Conservation (phyloP, 1,140 invertebrate species). For the Choristoneura fumiferana region DNA sequence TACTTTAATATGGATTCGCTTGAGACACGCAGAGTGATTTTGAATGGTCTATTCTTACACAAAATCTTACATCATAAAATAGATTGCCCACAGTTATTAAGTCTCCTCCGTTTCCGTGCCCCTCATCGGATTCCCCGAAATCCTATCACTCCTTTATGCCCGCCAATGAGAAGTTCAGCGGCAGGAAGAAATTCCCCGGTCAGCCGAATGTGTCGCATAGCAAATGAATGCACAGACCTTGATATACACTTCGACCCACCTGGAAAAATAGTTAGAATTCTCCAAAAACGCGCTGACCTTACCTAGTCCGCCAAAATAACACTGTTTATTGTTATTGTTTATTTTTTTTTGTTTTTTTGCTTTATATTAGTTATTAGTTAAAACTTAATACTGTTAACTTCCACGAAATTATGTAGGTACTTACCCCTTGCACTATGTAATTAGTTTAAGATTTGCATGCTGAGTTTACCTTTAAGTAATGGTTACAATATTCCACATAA, state of each 20-base stretch:
- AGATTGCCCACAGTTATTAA: background rate
- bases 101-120: background rate
- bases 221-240: background rate
- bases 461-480: no score
- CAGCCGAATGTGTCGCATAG: background rate
- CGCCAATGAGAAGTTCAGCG: background rate
- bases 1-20: background rate
- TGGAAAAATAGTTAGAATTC: no score
- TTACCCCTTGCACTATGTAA: no score
- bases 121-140: background rate
- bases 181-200: background rate
- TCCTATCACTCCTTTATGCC: background rate
- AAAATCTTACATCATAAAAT: background rate
- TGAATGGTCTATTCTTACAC: background rate
- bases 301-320: no score
- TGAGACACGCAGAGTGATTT: background rate
- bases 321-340: no score
- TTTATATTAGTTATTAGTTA: no score
- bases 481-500: no score
- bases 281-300: no score
- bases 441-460: no score
- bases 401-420: no score
- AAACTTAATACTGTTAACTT: no score
- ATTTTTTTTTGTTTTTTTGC: no score
- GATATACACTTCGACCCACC: background rate